A percentile compares a stretch with the other conserved stretches of the same genome.
phyloP scores from a whole-genome alignment of 2,113 vertebrate species.

The Chionomys nivalis region DNA sequence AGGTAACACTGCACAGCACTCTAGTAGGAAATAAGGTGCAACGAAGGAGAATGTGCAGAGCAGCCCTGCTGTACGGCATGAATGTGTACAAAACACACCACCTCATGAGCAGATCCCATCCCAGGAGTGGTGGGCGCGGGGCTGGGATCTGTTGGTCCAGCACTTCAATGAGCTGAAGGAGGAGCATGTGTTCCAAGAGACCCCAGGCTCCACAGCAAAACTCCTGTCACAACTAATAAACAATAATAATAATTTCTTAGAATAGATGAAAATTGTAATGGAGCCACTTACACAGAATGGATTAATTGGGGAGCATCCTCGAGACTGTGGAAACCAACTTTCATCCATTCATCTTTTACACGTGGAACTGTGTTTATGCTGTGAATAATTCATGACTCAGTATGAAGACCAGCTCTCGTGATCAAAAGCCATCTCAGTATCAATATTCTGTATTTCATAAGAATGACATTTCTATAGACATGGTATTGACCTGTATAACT shows the following conservation, averaged over 20 bases:
- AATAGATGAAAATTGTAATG: neutral
- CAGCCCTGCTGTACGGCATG: neutral
- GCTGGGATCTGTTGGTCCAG: fast-evolving
- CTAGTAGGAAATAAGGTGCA: neutral
- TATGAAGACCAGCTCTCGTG: neutral
- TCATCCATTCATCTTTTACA: neutral
- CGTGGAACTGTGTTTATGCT: neutral
- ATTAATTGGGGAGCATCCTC: neutral
- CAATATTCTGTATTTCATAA: neutral
- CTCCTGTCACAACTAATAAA: neutral
- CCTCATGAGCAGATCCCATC: neutral
- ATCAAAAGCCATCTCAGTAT: no score
- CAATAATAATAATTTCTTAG: neutral
- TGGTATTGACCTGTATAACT: neutral
- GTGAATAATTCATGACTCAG: neutral
- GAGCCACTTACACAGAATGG: neutral
- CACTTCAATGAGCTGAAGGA: neutral
- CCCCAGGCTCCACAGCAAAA: neutral
- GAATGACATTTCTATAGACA: neutral
- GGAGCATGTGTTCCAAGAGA: neutral
- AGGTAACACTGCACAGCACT: neutral
- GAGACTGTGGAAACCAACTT: neutral
- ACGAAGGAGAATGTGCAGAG: no score
- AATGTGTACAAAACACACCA: neutral
- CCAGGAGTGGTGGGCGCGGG: no score